phyloP scores from a whole-genome alignment of 2,888 invertebrate species.

The Tinea trinotella region DNA sequence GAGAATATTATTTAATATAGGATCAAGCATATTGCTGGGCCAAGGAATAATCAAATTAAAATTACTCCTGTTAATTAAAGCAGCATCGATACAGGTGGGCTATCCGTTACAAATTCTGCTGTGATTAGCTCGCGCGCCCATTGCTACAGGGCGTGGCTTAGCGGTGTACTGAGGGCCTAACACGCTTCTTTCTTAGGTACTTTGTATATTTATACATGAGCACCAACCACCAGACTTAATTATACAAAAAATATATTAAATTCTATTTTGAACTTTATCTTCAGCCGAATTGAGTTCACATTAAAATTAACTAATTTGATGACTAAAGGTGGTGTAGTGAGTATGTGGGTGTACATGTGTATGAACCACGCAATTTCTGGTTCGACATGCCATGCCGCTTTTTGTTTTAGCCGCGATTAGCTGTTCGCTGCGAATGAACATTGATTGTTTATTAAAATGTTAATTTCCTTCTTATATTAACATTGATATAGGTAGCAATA shows the following conservation, averaged over 20 bases:
- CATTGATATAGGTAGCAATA: neutral
- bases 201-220: constrained; percentile 6
- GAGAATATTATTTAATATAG: no score
- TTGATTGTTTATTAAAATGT: constrained; percentile 18
- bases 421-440: constrained; percentile 9
- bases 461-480: constrained; percentile 4
- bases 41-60: constrained; percentile 30
- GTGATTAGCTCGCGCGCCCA: constrained; percentile 29
- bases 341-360: constrained; percentile 12
- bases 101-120: constrained; percentile 31
- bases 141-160: constrained; percentile 24
- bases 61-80: constrained; percentile 27
- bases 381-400: constrained; percentile 13
- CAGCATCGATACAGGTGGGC: constrained; percentile 22
- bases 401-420: constrained; percentile 12
- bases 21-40: no score
- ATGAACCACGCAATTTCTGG: constrained; percentile 18
- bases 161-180: constrained; percentile 10
- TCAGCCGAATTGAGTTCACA: neutral
- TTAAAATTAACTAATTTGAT: neutral
- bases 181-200: constrained; percentile 11
- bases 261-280: constrained; percentile 2
- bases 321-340: neutral
- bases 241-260: neutral
- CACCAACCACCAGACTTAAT: neutral